Conservation (phyloP, 2,888 invertebrate genomes). For the Agrilus cyanescens region DNA sequence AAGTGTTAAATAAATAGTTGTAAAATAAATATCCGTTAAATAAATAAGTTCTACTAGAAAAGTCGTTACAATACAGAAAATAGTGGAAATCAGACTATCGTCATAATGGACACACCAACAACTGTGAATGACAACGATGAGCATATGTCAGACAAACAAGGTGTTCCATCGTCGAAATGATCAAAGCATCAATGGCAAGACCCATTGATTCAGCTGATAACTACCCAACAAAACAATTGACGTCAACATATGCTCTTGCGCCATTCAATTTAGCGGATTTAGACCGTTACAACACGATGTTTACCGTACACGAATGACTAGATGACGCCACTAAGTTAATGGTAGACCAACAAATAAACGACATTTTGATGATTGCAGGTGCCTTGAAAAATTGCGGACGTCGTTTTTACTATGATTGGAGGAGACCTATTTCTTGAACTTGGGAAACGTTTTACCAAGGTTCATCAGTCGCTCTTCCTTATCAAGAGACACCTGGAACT, state of each 20-base stretch:
- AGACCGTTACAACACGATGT: conserved; percentile 10
- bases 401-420: conserved; percentile 12
- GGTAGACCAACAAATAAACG: not conserved
- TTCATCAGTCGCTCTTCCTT: conserved; percentile 5
- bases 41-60: too few species aligned
- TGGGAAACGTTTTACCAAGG: conserved; percentile 15
- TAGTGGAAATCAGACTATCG: too few species aligned
- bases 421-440: conserved; percentile 13
- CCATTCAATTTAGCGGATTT: conserved; percentile 7
- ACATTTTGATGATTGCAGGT: not conserved
- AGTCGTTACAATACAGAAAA: too few species aligned
- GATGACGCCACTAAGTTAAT: not conserved
- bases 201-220: too few species aligned
- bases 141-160: too few species aligned
- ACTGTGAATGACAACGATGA: too few species aligned
- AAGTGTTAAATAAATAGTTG: too few species aligned
- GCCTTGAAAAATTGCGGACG: not conserved
- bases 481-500: conserved; percentile 14
- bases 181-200: too few species aligned
- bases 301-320: not conserved
- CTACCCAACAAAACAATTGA: too few species aligned
- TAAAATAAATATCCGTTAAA: too few species aligned
- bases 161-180: too few species aligned
- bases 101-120: too few species aligned
- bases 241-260: not conserved